Conservation (phyloP, 2,797 vertebrate genomes). For the Pseudochaenichthys georgianus region DNA sequence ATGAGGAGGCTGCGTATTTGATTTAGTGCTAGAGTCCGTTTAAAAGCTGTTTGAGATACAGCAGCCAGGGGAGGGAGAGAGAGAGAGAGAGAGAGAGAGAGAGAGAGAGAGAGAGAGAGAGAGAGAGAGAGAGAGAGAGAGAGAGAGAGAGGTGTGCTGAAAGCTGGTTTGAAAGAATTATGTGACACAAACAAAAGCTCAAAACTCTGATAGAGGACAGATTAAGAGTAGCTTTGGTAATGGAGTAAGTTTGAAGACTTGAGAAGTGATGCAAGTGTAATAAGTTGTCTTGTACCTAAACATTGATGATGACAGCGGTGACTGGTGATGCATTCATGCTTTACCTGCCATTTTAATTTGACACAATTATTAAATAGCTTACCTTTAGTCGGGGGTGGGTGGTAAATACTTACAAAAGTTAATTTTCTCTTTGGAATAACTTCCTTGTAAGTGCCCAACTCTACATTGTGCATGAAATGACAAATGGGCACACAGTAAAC, state of each 20-base stretch:
- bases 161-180: not conserved
- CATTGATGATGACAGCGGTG: constrained; percentile 26
- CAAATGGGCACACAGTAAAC: not conserved
- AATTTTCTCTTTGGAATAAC: not conserved
- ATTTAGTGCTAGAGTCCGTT: not conserved
- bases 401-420: not conserved
- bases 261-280: constrained; percentile 6
- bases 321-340: constrained; percentile 31
- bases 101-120: not conserved
- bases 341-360: constrained; percentile 28
- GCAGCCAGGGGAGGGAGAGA: not conserved
- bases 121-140: not conserved
- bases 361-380: constrained; percentile 37
- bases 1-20: not conserved
- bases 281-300: constrained; percentile 19
- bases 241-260: not conserved
- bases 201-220: constrained; percentile 4
- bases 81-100: not conserved
- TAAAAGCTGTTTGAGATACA: not conserved
- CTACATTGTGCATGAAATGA: constrained; percentile 1
- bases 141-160: not conserved
- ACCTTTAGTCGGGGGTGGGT: not conserved
- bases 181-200: constrained; percentile 1
- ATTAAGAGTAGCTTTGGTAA: constrained; percentile 2
- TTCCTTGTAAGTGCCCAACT: not conserved